Conservation (phyloP, 2,888 invertebrate species). For the Platypus cylindrus region DNA sequence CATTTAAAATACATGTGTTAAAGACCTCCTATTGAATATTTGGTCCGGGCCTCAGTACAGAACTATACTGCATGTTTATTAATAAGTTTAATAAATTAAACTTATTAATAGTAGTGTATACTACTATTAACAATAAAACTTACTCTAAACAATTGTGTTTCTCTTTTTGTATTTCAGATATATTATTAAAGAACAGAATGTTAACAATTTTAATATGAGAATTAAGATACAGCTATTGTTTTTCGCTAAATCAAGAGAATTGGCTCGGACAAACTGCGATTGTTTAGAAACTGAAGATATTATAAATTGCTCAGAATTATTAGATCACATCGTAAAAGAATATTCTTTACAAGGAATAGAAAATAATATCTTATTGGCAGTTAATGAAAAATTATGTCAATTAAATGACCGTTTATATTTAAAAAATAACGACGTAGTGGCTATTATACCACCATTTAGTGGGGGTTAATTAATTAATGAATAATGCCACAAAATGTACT, state of each 20-base stretch:
- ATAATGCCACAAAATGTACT: constrained; percentile 25
- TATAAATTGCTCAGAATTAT: constrained; percentile 44
- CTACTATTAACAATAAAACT: no score
- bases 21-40: no score
- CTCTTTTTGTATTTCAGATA: no score
- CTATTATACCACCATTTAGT: constrained; percentile 88
- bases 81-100: no score
- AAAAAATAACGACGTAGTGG: constrained; percentile 65
- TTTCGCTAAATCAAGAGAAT: constrained; percentile 82
- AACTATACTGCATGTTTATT: no score
- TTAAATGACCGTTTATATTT: constrained; percentile 39
- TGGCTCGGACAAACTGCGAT: constrained; percentile 52
- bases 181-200: no score
- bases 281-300: constrained; percentile 39
- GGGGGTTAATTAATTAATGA: constrained; percentile 51
- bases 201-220: constrained; percentile 30
- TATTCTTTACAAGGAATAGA: constrained; percentile 57
- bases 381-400: constrained; percentile 70
- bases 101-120: no score
- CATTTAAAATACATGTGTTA: no score
- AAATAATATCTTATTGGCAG: constrained; percentile 61
- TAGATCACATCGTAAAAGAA: constrained; percentile 44
- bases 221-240: constrained; percentile 62
- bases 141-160: no score
- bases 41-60: no score